Conservation (phyloP, 2,888 invertebrate species). For the Amiota minor region DNA sequence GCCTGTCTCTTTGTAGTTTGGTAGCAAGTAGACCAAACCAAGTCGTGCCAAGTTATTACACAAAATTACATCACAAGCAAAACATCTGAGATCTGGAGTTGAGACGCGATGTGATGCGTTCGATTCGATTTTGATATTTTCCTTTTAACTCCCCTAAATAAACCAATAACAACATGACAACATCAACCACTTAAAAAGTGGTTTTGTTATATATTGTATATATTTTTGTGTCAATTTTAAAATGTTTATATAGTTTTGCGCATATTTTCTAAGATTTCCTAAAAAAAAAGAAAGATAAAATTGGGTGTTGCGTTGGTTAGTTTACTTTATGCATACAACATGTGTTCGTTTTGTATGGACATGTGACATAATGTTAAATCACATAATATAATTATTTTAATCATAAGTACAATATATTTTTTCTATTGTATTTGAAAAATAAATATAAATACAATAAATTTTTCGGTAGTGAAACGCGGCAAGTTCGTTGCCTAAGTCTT, state of each 20-base stretch:
- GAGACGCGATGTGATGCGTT: conserved; percentile 51
- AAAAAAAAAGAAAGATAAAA: background rate
- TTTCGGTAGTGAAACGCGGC: background rate
- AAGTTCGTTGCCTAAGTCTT: conserved; percentile 55
- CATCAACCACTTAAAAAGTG: conserved; percentile 47
- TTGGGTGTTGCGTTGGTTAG: conserved; percentile 38
- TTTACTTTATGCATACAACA: conserved; percentile 40
- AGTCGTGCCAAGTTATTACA: conserved; percentile 50
- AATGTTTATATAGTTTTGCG: conserved; percentile 28
- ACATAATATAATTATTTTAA: background rate
- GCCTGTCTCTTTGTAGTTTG: conserved; percentile 30
- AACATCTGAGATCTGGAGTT: conserved; percentile 17
- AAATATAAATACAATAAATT: too few relatives aligned
- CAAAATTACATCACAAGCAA: conserved; percentile 57
- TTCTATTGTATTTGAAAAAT: too few relatives aligned
- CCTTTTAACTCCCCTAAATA: conserved; percentile 14
- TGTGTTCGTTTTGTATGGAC: conserved; percentile 35
- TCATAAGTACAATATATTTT: too few relatives aligned
- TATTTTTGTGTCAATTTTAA: conserved; percentile 36
- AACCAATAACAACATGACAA: conserved; percentile 34
- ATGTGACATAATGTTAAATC: conserved; percentile 28
- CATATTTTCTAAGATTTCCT: conserved; percentile 34
- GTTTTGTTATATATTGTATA: conserved; percentile 37
- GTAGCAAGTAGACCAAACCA: conserved; percentile 45
- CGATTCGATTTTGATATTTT: conserved; percentile 48